Evolutionary conservation across 2,113 vertebrate species (phyloP).

Genomic region (Odocoileus hemionus): DNA sequence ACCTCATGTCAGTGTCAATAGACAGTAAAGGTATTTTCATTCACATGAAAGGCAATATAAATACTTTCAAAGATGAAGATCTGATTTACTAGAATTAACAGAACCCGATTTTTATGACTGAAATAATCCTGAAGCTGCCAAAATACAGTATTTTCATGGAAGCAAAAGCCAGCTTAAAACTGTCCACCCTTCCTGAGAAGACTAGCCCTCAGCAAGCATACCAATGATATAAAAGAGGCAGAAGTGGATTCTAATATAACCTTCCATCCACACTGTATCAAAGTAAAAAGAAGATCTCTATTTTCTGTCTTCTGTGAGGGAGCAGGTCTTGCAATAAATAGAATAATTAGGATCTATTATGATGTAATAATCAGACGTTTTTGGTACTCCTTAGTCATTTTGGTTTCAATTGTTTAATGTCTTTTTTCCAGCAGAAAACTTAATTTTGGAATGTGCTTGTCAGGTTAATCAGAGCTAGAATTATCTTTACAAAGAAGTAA

Average conservation of each 20-base stretch:
- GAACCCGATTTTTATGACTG: not conserved
- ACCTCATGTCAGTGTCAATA: not conserved
- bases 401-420: constrained; percentile 54
- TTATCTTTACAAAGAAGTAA: constrained; percentile 76
- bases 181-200: not conserved
- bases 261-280: not conserved
- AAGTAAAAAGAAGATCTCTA: not conserved
- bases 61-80: constrained; percentile 32
- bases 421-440: constrained; percentile 48
- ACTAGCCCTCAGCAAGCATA: not conserved
- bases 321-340: not conserved
- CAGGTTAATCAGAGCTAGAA: constrained; percentile 77
- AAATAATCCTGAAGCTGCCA: constrained; percentile 52
- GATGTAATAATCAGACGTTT: not conserved
- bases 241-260: not conserved
- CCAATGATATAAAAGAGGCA: not conserved
- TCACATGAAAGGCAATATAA: constrained; percentile 34
- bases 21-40: constrained; percentile 55
- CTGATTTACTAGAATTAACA: constrained; percentile 57
- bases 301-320: not conserved
- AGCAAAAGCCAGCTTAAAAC: constrained; percentile 47
- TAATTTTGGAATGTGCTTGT: constrained; percentile 74
- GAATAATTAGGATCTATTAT: constrained; percentile 15
- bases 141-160: constrained; percentile 51
- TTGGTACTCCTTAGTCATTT: constrained; percentile 39